phyloP scores from a whole-genome alignment of 37 sponge, comb jelly and placozoan species.

The Ephydatia muelleri region DNA sequence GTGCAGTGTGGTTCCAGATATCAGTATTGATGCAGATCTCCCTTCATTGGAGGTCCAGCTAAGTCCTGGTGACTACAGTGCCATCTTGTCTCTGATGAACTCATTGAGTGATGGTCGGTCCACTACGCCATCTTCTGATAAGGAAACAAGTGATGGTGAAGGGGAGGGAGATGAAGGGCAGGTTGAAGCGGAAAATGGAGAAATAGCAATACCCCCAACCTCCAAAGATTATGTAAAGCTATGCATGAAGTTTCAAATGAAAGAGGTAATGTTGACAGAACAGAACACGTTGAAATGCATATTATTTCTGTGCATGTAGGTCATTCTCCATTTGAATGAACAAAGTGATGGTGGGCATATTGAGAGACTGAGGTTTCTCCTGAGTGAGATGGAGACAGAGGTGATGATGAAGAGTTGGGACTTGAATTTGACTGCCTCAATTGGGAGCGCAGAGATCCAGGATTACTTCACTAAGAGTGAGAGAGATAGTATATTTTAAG shows the following conservation, averaged over 20 bases:
- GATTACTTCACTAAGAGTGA: constrained; percentile 20
- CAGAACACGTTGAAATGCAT: no score
- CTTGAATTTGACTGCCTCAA: constrained; percentile 10
- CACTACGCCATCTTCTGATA: not conserved
- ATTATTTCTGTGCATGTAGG: constrained; percentile 9
- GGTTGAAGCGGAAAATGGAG: not conserved
- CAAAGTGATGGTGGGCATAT: constrained; percentile 14
- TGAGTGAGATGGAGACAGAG: constrained; percentile 14
- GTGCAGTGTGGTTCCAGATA: constrained; percentile 35
- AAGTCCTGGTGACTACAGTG: constrained; percentile 5
- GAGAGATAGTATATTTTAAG: not conserved
- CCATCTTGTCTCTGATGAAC: not conserved
- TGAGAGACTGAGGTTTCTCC: constrained; percentile 24
- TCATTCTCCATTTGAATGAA: constrained; percentile 40
- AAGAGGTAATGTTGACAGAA: not conserved
- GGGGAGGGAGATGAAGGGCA: not conserved
- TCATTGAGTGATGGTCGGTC: not conserved
- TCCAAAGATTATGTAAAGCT: not conserved
- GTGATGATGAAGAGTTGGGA: constrained; percentile 38
- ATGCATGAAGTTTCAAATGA: not conserved
- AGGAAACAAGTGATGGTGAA: not conserved
- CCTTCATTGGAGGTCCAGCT: constrained; percentile 21
- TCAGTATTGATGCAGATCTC: constrained; percentile 27
- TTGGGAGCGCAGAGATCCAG: constrained; percentile 2
- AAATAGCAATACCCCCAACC: not conserved